These are phyloP conservation scores for Uloborus diversus DNA, from an alignment of 1,140 invertebrate genomes.

Conservation along the genomic window DNA sequence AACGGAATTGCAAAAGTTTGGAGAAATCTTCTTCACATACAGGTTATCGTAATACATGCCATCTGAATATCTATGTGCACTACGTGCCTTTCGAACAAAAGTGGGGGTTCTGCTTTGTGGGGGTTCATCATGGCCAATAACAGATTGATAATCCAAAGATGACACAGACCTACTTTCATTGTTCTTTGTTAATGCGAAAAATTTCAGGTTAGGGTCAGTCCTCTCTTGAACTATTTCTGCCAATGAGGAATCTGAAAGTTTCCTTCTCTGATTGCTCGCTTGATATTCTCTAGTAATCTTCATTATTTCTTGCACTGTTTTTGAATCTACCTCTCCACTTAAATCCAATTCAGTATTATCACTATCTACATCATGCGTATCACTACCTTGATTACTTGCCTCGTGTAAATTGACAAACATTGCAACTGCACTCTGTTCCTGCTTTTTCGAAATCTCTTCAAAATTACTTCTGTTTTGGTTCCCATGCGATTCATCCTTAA, in stretches of 20 bases:
- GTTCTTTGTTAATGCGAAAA: slow-evolving; percentile 7
- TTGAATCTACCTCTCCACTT: not conserved
- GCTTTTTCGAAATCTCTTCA: not conserved
- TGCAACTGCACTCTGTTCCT: slow-evolving; percentile 28
- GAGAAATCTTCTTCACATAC: not conserved
- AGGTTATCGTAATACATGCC: slow-evolving; percentile 40
- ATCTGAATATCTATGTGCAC: slow-evolving; percentile 48
- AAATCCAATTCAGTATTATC: not conserved
- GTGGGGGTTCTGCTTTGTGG: not conserved
- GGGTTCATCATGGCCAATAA: not conserved
- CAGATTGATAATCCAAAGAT: not conserved
- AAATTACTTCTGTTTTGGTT: not conserved
- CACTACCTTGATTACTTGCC: not conserved
- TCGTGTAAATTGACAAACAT: slow-evolving; percentile 55
- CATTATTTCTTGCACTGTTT: not conserved
- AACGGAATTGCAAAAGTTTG: not conserved
- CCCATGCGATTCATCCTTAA: slow-evolving; percentile 4
- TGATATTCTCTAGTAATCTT: not conserved
- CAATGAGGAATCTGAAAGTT: slow-evolving; percentile 36
- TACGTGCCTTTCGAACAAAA: slow-evolving; percentile 8
- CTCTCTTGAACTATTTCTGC: not conserved
- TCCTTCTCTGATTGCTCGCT: slow-evolving; percentile 8
- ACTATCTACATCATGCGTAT: not conserved
- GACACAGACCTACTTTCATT: slow-evolving; percentile 21
- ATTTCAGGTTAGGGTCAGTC: not conserved